Evolutionary conservation across 2,797 vertebrate species (phyloP).

Genomic region (Rhinoraja longicauda): DNA sequence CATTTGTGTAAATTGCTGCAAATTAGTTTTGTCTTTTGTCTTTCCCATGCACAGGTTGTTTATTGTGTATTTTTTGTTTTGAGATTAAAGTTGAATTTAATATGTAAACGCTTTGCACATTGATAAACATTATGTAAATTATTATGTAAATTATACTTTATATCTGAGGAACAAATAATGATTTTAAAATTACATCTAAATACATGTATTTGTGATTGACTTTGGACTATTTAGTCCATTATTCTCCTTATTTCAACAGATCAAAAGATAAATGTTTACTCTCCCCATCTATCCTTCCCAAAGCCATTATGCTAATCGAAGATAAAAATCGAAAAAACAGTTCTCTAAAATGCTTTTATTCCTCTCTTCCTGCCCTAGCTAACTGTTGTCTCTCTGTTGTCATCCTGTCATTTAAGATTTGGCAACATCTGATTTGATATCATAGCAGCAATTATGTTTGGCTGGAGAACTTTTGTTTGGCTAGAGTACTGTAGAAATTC

Average conservation of each 20-base stretch:
- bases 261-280: no score
- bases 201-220: background rate
- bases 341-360: background rate
- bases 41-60: background rate
- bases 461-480: background rate
- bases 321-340: background rate
- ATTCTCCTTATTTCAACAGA: no score
- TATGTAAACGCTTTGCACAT: background rate
- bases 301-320: no score
- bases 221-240: background rate
- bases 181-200: background rate
- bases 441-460: background rate
- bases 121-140: background rate
- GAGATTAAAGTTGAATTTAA: background rate
- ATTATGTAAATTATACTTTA: background rate
- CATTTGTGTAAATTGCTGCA: background rate
- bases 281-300: no score
- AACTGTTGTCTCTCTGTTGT: background rate
- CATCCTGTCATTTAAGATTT: background rate
- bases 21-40: background rate
- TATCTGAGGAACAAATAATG: background rate
- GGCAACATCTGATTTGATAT: background rate
- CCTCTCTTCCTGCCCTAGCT: background rate
- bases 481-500: background rate
- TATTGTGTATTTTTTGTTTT: background rate